These are phyloP conservation scores for Bombus confusus DNA, from an alignment of 1,140 invertebrate genomes.

Conservation along the genomic window DNA sequence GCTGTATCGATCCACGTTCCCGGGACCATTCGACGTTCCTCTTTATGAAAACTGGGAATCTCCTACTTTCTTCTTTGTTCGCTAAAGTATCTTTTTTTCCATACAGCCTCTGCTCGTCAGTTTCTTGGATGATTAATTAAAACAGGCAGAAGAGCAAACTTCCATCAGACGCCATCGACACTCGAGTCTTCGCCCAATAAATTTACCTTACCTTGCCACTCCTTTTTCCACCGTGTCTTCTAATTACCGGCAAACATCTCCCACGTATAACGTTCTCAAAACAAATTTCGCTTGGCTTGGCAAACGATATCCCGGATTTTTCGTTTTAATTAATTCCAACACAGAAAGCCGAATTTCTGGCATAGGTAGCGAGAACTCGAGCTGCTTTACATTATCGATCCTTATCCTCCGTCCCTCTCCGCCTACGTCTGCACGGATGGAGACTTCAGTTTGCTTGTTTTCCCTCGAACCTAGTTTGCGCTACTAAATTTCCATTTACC, in stretches of 20 bases:
- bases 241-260: slow-evolving; percentile 1
- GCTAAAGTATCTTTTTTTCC: neutral
- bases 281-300: neutral
- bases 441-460: slow-evolving; percentile 21
- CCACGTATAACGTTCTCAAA: neutral
- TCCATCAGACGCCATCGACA: neutral
- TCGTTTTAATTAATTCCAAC: slow-evolving; percentile 26
- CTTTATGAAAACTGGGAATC: neutral
- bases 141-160: neutral
- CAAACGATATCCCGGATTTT: neutral
- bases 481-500: slow-evolving; percentile 39
- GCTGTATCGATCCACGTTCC: neutral
- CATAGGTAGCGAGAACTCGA: neutral
- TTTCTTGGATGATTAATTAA: slow-evolving; percentile 6
- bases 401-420: neutral
- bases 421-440: neutral
- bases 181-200: neutral
- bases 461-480: slow-evolving; percentile 17
- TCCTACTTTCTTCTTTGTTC: neutral
- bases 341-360: neutral
- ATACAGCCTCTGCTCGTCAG: neutral
- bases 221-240: neutral
- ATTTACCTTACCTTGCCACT: neutral
- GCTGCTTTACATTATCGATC: slow-evolving; percentile 43
- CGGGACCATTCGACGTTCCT: neutral